Base-by-base conservation (phyloP, 2,888 invertebrate genomes). In the Lasioglossum malachurum region DNA sequence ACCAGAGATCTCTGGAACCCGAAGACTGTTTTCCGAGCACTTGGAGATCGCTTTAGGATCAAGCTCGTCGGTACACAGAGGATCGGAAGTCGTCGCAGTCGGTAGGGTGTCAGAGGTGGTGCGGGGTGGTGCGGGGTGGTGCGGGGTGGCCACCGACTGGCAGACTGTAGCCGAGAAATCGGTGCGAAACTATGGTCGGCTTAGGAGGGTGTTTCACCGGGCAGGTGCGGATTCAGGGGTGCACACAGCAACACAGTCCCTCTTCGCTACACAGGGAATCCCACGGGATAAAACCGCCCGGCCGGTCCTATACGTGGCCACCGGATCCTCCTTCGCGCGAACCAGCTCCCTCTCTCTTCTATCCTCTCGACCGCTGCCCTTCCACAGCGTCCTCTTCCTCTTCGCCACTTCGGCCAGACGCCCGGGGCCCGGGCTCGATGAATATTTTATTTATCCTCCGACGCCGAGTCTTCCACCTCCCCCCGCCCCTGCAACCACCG, bases 381-480 rank as follows among this genome's bases (percentile, higher is more conserved):
- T 19, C n/a, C 73, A 83, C 53, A 23, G 71, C 74, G 57, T 23
- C 23, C 49, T 8, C 8, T 23, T 53, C 53, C n/a, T 73, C 71
- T 72, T 85, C 86, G 67, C 83, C 88, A 83, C 87, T 90, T 87
- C 83, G 80, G 73, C 87, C 88, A 92, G 89, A 91, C 91, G 91
- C 90, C 91, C 88, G 84, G 89, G 92, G 91, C 89, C 88, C 88
- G 84, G 89, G 91, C 91, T 88, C 90, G 90, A 88, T 93, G 92
- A 94, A 94, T 94, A 94, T 94, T 94, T 94, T 93, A 94, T 94
- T 94, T 92, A 93, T 92, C 92, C 88, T 83, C 88, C 88, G 44
- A 87, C 73, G 75, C 81, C 78, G 71, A 57, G 79, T 87, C 60
- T 57, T 72, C 81, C 73, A 44, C 60, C 57, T 53, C 53, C 79